Evolutionary conservation across 2,888 invertebrate genomes (phyloP).

Genomic region (Pegoplata infirma): DNA sequence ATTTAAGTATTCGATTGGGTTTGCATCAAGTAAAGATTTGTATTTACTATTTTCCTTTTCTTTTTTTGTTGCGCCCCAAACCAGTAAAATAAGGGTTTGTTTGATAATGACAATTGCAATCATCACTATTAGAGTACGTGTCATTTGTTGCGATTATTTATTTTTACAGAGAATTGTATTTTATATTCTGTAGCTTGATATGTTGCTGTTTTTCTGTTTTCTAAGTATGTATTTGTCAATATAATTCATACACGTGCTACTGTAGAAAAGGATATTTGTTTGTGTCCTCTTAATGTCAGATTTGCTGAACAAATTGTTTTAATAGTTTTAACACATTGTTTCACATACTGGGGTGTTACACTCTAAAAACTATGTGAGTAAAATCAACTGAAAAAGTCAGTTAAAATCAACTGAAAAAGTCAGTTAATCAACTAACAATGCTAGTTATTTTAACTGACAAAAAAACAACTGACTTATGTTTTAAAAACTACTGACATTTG

Average conservation of each 20-base stretch:
- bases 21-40: constrained; percentile 27
- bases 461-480: too few relatives aligned
- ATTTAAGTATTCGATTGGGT: constrained; percentile 15
- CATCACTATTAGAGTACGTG: constrained; percentile 16
- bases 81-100: constrained; percentile 21
- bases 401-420: too few relatives aligned
- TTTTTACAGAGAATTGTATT: too few relatives aligned
- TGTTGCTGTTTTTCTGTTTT: not conserved
- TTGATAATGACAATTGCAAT: constrained; percentile 17
- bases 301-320: too few relatives aligned
- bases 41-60: constrained; percentile 26
- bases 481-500: too few relatives aligned
- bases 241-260: not conserved
- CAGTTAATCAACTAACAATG: too few relatives aligned
- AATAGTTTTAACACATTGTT: too few relatives aligned
- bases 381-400: too few relatives aligned
- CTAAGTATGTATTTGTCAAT: not conserved
- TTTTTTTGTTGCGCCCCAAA: not conserved
- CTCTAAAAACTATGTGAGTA: too few relatives aligned
- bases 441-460: too few relatives aligned
- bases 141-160: not conserved
- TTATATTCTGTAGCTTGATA: not conserved
- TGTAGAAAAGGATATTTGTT: not conserved
- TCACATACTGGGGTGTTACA: too few relatives aligned
- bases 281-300: not conserved